Conservation (phyloP, 2,113 vertebrate species). For the Grammomys surdaster region DNA sequence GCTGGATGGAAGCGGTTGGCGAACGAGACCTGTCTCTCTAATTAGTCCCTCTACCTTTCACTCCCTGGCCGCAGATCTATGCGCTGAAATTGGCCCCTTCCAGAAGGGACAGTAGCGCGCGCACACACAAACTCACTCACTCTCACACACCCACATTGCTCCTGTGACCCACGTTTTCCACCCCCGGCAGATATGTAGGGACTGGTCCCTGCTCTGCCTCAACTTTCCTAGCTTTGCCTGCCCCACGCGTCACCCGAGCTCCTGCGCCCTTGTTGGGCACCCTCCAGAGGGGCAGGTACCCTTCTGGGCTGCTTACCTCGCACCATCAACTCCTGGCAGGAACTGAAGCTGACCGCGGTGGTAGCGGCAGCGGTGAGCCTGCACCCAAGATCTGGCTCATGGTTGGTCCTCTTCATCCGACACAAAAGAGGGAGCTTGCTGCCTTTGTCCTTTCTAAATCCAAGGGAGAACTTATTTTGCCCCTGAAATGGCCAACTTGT, state of each 20-base stretch:
- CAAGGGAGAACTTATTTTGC: constrained; percentile 75
- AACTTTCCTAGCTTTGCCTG: constrained; percentile 65
- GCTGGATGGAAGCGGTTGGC: constrained; percentile 16
- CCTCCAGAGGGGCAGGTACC: constrained; percentile 51
- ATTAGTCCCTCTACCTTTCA: constrained; percentile 16
- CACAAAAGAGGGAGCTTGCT: constrained; percentile 81
- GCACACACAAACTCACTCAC: constrained; percentile 37
- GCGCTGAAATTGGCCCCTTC: background rate
- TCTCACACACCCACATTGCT: constrained; percentile 53
- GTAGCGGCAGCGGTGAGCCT: constrained; percentile 60
- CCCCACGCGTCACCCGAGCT: constrained; percentile 30
- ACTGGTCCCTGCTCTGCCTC: constrained; percentile 47
- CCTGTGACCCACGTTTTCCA: constrained; percentile 58
- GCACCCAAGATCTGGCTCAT: constrained; percentile 75
- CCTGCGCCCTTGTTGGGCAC: constrained; percentile 45
- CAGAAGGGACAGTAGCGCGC: background rate
- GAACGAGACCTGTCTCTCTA: background rate
- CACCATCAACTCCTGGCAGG: constrained; percentile 63
- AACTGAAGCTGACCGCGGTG: constrained; percentile 73
- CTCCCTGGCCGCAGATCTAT: background rate
- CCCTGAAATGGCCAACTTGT: constrained; percentile 83
- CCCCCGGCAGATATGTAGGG: background rate
- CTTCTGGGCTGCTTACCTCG: constrained; percentile 84
- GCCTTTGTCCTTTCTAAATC: constrained; percentile 78
- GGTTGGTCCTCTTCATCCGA: constrained; percentile 77